These are phyloP conservation scores for Calliphora vomitoria DNA, from an alignment of 2,888 invertebrate genomes.

Conservation along the genomic window DNA sequence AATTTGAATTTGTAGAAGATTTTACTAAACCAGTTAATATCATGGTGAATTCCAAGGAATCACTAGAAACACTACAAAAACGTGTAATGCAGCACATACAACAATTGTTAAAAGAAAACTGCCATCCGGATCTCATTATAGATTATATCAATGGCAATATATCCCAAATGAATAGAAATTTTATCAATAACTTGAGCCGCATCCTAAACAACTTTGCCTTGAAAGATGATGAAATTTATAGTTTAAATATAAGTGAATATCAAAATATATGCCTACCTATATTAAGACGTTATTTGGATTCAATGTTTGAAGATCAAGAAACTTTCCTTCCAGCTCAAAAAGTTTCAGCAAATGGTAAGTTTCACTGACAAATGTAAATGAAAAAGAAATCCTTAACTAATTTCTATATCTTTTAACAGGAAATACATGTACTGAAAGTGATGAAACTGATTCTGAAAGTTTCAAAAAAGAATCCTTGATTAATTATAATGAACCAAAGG, in stretches of 20 bases:
- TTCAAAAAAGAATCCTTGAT: no score
- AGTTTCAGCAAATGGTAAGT: no score
- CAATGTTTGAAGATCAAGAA: no score
- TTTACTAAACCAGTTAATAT: conserved; percentile 66
- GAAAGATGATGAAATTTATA: conserved; percentile 79
- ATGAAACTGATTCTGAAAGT: no score
- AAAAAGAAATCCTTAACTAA: no score
- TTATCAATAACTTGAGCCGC: conserved; percentile 88
- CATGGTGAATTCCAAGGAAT: conserved; percentile 63
- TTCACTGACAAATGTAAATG: no score
- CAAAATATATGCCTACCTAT: conserved; percentile 81
- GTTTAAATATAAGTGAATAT: conserved; percentile 79
- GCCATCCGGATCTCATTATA: conserved; percentile 86
- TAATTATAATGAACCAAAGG: not conserved
- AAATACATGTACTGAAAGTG: no score
- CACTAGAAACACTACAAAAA: conserved; percentile 75
- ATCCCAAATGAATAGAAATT: conserved; percentile 85
- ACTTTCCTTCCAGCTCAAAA: no score
- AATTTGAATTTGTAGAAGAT: conserved; percentile 86
- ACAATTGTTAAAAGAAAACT: conserved; percentile 85
- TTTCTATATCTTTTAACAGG: no score
- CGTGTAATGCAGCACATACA: conserved; percentile 86
- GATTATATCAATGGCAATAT: conserved; percentile 87
- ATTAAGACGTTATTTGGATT: conserved; percentile 84
- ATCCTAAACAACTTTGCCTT: conserved; percentile 87